Conservation (phyloP, 2,797 vertebrate species). For the Labroides dimidiatus region DNA sequence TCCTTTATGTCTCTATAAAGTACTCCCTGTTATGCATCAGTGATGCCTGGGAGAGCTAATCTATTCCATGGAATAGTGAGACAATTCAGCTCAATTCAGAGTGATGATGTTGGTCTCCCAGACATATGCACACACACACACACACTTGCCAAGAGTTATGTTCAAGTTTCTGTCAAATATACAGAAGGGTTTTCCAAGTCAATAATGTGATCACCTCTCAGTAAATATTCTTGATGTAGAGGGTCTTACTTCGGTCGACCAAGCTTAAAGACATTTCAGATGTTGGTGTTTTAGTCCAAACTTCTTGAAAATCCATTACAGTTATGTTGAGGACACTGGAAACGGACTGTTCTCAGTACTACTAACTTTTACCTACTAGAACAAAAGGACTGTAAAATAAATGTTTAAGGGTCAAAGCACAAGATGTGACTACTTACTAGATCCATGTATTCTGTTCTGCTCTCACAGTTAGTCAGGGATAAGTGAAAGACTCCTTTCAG, state of each 20-base stretch:
- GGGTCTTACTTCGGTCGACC: neutral
- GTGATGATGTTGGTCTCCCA: conserved; percentile 1
- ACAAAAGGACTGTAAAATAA: neutral
- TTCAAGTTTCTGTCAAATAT: conserved; percentile 3
- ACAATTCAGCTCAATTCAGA: conserved; percentile 26
- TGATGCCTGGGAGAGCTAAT: conserved; percentile 46
- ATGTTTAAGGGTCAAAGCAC: neutral
- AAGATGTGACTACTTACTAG: conserved; percentile 22
- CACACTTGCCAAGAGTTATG: neutral
- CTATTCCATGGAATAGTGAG: conserved; percentile 3
- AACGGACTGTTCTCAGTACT: neutral
- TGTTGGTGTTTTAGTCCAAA: neutral
- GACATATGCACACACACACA: conserved; percentile 13
- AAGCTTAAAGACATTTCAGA: neutral
- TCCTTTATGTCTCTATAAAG: conserved; percentile 65
- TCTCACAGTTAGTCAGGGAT: conserved; percentile 34
- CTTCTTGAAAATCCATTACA: neutral
- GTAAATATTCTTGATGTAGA: conserved; percentile 6
- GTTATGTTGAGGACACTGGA: neutral
- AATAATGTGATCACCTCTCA: neutral
- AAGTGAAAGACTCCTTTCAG: conserved; percentile 75
- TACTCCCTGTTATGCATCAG: conserved; percentile 38
- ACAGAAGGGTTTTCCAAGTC: neutral
- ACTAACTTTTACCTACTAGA: neutral
- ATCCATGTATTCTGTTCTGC: conserved; percentile 14